Evolutionary conservation across 2,797 vertebrate genomes (phyloP).

Genomic region (Cuculus canorus): DNA sequence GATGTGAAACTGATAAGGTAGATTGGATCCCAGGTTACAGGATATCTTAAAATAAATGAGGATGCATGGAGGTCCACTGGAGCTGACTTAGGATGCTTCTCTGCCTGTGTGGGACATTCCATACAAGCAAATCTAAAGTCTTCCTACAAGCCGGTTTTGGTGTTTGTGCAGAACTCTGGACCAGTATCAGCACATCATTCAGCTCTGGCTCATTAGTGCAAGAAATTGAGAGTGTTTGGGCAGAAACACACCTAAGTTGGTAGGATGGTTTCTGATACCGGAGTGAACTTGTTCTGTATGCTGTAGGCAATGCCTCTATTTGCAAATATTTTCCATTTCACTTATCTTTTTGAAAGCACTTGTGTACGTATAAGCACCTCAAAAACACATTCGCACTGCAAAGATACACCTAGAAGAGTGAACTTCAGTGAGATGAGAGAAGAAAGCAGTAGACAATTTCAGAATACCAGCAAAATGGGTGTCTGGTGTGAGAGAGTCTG

Average conservation of each 20-base stretch:
- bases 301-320: background rate
- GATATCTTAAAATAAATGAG: background rate
- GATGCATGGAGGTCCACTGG: background rate
- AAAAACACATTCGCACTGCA: background rate
- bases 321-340: background rate
- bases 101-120: background rate
- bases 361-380: background rate
- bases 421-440: background rate
- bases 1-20: background rate
- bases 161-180: background rate
- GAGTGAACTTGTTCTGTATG: background rate
- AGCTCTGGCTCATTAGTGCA: background rate
- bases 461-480: background rate
- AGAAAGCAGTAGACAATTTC: background rate
- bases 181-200: background rate
- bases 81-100: background rate
- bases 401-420: rapidly evolving
- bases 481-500: background rate
- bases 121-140: rapidly evolving
- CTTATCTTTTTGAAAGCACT: background rate
- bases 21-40: background rate
- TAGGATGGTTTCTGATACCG: background rate
- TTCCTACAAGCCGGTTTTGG: background rate
- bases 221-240: background rate
- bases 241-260: background rate